phyloP scores from a whole-genome alignment of 2,888 invertebrate species.

The Ochropleura plecta region DNA sequence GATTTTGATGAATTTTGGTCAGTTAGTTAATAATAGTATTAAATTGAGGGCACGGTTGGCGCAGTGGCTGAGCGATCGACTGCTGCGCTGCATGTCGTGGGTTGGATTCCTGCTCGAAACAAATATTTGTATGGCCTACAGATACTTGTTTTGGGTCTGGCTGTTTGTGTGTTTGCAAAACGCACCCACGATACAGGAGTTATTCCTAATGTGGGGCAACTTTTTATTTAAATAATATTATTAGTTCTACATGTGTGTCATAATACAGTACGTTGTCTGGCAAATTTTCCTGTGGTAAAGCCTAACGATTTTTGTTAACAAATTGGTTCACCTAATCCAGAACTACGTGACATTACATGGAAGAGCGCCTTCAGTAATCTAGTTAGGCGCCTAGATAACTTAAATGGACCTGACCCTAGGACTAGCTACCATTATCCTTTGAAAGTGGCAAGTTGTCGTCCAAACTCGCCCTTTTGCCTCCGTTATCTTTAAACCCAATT shows the following conservation, averaged over 20 bases:
- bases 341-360: constrained; percentile 46
- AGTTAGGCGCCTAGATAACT: constrained; percentile 47
- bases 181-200: no score
- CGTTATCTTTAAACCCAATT: constrained; percentile 57
- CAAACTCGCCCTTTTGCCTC: constrained; percentile 34
- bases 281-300: background rate
- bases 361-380: constrained; percentile 45
- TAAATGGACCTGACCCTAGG: constrained; percentile 38
- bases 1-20: no score
- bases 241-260: background rate
- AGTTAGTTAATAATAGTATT: background rate
- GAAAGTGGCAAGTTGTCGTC: constrained; percentile 40
- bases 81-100: no score
- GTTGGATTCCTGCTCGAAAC: no score
- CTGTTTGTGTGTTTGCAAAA: no score
- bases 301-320: constrained; percentile 44
- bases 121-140: no score
- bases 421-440: constrained; percentile 47
- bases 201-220: no score
- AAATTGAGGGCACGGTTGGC: no score
- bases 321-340: constrained; percentile 30
- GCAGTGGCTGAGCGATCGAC: no score
- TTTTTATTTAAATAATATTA: no score
- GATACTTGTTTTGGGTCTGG: no score
- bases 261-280: background rate